A percentile compares a stretch with the other conserved stretches of the same genome.
Conservation (phyloP, 2,113 vertebrate genomes). For the Cygnus atratus region DNA sequence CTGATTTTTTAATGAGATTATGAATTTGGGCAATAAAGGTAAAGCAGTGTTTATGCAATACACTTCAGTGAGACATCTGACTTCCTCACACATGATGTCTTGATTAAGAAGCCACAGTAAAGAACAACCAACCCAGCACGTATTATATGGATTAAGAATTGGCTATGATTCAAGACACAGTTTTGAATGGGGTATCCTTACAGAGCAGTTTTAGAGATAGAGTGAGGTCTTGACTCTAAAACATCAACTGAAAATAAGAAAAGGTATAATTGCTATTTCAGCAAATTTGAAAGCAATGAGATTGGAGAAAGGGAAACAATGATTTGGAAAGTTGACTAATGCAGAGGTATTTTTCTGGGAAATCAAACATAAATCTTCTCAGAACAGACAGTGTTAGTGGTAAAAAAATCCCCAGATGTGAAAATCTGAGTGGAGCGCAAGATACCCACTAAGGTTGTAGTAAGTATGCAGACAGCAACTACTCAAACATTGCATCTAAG, state of each 20-base stretch:
- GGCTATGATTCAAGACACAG: background rate
- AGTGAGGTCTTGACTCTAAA: background rate
- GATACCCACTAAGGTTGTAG: accelerated
- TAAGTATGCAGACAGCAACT: accelerated
- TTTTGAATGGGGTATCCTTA: background rate
- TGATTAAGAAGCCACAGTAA: background rate
- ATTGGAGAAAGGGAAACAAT: background rate
- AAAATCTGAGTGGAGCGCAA: background rate
- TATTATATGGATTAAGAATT: background rate
- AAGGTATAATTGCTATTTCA: background rate
- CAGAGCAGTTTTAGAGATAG: background rate
- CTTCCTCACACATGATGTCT: background rate
- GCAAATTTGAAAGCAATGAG: background rate
- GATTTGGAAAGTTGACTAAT: background rate
- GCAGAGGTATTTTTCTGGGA: background rate
- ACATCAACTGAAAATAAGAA: background rate
- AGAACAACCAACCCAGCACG: background rate
- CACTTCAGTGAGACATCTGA: background rate
- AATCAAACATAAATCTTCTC: background rate
- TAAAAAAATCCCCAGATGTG: no score
- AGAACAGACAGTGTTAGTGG: no score
- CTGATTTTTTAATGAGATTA: background rate
- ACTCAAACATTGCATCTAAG: accelerated
- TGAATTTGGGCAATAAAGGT: background rate
- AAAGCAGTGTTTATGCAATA: background rate